These are phyloP conservation scores for Hypotaenidia okinawae DNA, from an alignment of 2,797 vertebrate species.

Conservation along the genomic window DNA sequence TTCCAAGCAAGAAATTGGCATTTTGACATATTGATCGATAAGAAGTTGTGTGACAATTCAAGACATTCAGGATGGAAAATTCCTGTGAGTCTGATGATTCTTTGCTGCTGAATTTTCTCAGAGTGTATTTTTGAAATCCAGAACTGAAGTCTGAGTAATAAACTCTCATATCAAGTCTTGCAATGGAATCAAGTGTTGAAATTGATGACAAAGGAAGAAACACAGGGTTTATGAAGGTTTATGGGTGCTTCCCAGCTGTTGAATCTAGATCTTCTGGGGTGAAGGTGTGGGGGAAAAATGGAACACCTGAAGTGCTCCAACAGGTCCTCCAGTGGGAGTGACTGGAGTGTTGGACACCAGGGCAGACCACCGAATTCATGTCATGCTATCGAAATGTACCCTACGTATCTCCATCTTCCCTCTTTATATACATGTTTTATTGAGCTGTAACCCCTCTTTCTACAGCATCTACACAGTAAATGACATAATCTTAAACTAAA, in stretches of 20 bases:
- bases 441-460: background rate
- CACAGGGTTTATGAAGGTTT: background rate
- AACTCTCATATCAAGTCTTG: background rate
- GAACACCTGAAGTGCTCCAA: background rate
- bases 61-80: background rate
- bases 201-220: background rate
- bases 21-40: background rate
- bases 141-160: background rate
- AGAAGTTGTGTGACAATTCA: background rate
- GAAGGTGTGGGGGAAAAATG: background rate
- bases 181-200: background rate
- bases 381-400: background rate
- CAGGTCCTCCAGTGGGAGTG: background rate
- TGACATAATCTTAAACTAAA: background rate
- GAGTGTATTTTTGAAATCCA: background rate
- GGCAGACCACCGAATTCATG: background rate
- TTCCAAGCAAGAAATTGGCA: background rate
- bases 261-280: background rate
- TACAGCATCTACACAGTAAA: fast-evolving
- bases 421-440: background rate
- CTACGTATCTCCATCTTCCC: background rate
- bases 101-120: background rate
- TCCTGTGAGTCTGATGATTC: fast-evolving
- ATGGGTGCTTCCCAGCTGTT: background rate
- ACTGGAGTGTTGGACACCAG: background rate